Evolutionary conservation across 2,888 invertebrate genomes (phyloP), one percentile per base, ranked within the genome.

Genomic region (Pammene aurita): DNA sequence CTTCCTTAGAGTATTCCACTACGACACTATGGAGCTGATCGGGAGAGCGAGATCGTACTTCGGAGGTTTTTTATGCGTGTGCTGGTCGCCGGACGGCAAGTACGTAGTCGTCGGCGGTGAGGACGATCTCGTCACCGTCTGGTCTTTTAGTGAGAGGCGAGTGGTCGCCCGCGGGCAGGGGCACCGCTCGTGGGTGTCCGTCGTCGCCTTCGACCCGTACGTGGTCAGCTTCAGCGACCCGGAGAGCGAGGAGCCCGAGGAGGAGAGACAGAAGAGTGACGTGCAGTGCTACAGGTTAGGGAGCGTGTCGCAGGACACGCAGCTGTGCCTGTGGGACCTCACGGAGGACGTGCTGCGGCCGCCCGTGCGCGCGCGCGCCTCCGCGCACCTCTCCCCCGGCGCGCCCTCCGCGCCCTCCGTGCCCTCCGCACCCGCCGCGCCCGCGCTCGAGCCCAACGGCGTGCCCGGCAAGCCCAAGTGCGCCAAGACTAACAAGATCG

Each of bases 101-200:
- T 97, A 98, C 81, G 98, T 98, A 61, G 98, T 98, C 0, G 98
- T 98, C 0, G 99, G 99, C 0, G 99, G 99, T 5, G 99, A 99
- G 89, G 99, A 99, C 91, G 99, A 99, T 91, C 93, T 99, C 71
- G 97, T 99, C 62, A 99, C 99, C 0, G 97, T 99, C 46, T 99
- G 98, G 97, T 98, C 97, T 62, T 95, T 98, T 84, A 94, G 95
- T 74, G 98, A 99, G 83, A 95, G 97, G 75, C 93, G 98, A 60
- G 98, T 99, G 7, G 97, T 99, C 7, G 99, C 99, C n/a, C 93
- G 99, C 52, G 99, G 99, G 0, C 98, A 98, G 84, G 99, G 99
- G 0, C 99, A 99, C 88, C 95, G 97, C 76, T 98, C 98, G 67
- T 99, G 99, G 99, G 98, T 99, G 16, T 97, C 98, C 63, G 97